Conservation (phyloP, 1,140 invertebrate species). For the Bemisia tabaci region DNA sequence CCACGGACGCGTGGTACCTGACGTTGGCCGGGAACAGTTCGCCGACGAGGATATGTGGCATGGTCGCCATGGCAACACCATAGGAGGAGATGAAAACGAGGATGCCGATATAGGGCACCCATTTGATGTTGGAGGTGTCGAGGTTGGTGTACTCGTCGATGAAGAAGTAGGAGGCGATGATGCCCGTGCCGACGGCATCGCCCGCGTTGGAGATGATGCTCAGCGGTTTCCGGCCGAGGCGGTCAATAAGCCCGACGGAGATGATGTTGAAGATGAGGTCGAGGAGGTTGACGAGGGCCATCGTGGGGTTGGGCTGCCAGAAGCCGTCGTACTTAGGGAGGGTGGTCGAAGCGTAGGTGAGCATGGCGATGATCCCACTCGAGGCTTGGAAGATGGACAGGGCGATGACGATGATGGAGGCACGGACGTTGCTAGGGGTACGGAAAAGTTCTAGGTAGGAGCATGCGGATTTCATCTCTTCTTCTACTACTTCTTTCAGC, state of each 20-base stretch:
- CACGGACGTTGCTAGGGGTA: background rate
- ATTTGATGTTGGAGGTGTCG: background rate
- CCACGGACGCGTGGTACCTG: background rate
- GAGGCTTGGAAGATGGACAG: background rate
- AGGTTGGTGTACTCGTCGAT: background rate
- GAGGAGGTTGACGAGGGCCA: background rate
- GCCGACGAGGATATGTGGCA: background rate
- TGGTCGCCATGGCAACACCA: background rate
- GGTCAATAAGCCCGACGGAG: background rate
- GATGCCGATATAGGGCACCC: background rate
- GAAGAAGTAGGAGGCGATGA: background rate
- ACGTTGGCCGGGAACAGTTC: background rate
- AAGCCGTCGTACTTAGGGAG: background rate
- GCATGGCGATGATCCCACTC: background rate
- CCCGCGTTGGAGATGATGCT: background rate
- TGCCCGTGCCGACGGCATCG: background rate
- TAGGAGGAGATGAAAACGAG: background rate
- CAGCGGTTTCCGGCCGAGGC: background rate
- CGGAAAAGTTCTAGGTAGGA: background rate
- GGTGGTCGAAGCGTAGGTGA: background rate
- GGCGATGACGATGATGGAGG: background rate
- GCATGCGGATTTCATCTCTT: background rate
- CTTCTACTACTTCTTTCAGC: background rate
- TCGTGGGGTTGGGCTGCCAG: background rate
- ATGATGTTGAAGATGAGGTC: background rate